Evolutionary conservation across 92 coral and sea anemone species (phyloP), one percentile per base, ranked within the genome.

Genomic region (Epizoanthus stellaris): DNA sequence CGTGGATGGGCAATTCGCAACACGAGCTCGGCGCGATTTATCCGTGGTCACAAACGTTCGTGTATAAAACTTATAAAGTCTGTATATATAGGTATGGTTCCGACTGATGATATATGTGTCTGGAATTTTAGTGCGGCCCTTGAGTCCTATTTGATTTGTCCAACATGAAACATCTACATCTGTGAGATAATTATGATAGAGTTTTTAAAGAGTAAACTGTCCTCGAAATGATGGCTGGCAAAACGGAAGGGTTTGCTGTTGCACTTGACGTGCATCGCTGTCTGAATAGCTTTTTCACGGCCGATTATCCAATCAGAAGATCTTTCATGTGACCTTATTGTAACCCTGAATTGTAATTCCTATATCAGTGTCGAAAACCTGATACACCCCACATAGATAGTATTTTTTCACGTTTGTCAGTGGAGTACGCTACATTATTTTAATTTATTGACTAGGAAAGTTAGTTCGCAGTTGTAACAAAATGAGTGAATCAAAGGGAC

Each of bases 401-500:
- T 30, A 34, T 38, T 83, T 66, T 66, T 65, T 66, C 74, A 43
- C 77, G 85, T 64, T 82, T 47, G 52, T 30, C 36, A 30, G 36
- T 82, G 0, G 47, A 68, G 23, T 12, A 6, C 61, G 38, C 64
- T 64, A 62, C 43, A 21, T 19, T 16, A 39, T 47, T 9, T 12
- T 36, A 75, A 60, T 72, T 40, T 39, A 17, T 57, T 36, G 13
- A 15, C 69, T 72, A 45, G 30, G 61, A 56, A 6, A 71, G 23
- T 16, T 68, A 30, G 80, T 17, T 25, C 34, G 3, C 8, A 3
- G n/a, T 65, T 4, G 21, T 54, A 30, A 25, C 65, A 59, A 25
- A 59, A 82, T 68, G 86, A 69, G 53, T 40, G 68, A 53, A 12
- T 52, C 64, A 52, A 82, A 82, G 66, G 79, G 76, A 58, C 79